Evolutionary conservation across 2,113 vertebrate genomes (phyloP), one percentile per base, ranked within the genome.

Genomic region (Cercopithecus mona): DNA sequence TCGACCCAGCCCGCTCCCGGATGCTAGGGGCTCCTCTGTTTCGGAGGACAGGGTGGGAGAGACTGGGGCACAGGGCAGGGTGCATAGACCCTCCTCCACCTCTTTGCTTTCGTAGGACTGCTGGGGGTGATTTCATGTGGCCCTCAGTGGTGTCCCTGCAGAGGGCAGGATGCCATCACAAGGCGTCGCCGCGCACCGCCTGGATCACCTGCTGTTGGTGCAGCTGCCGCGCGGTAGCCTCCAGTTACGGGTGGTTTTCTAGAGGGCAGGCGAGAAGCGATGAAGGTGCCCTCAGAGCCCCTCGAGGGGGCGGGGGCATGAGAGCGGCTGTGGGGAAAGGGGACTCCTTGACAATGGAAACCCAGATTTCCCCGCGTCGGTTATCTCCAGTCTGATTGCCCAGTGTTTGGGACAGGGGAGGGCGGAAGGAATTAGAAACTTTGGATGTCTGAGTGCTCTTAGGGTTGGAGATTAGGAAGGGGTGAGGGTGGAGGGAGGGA

Each of bases 41-140:
- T n/a, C 10, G 0, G 13, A 50, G 35, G 57, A 27, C 72, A 0
- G 48, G 9, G 12, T 64, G 13, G n/a, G 23, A 18, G 48, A 70
- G 68, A n/a, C 12, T 1, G 0, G 13, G 8, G 8, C 17, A 0
- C 17, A 5, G 3, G 38, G 16, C 35, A 30, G 68, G 13, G 73
- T 11, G 1, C 80, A 0, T 0, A 2, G 25, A 25, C 7, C 13
- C 6, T 35, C 22, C 12, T 48, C 4, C 52, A 22, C 7, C 5
- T 20, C 43, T 43, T 7, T 1, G 25, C 70, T 66, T 16, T 59
- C 2, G 0, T 6, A n/a, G 61, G 27, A 32, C 72, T 64, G 88
- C 35, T 8, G 78, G 73, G 73, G 59, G 7, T 68, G 80, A 55
- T 3, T 18, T 73, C 45, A 2, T 4, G 11, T 66, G 90, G n/a